Evolutionary conservation across 2,888 invertebrate genomes (phyloP).

Genomic region (Azorinus chamasolen): DNA sequence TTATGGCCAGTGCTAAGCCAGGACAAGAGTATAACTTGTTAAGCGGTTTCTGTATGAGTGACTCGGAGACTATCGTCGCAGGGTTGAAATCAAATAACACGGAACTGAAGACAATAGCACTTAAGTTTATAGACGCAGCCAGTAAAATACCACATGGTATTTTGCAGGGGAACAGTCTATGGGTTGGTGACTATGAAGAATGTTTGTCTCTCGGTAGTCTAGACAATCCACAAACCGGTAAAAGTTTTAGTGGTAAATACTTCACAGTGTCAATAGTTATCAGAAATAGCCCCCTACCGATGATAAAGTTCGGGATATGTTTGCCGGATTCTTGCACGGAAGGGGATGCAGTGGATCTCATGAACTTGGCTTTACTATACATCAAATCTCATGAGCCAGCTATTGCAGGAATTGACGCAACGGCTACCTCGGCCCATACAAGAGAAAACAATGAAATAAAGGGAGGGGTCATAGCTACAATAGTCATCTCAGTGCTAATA

Average conservation of each 20-base stretch:
- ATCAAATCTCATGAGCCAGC: neutral
- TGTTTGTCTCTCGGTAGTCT: conserved; percentile 20
- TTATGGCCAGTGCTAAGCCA: no score
- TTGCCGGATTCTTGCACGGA: conserved; percentile 44
- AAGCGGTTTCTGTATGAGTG: conserved; percentile 30
- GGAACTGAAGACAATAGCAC: conserved; percentile 7
- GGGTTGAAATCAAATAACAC: conserved; percentile 5
- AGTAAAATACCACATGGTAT: conserved; percentile 39
- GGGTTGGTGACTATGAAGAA: conserved; percentile 48
- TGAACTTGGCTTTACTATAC: neutral
- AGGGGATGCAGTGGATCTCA: conserved; percentile 13
- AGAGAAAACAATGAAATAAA: neutral
- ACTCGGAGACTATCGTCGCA: conserved; percentile 26
- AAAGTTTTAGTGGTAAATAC: conserved; percentile 37
- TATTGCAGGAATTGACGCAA: neutral
- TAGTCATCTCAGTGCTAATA: neutral
- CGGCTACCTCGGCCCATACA: neutral
- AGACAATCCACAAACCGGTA: conserved; percentile 14
- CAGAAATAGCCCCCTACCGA: neutral
- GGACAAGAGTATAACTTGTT: no score
- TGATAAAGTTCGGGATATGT: conserved; percentile 35
- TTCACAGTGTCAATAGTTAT: conserved; percentile 16
- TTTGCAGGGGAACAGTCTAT: conserved; percentile 26
- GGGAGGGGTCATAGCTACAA: neutral
- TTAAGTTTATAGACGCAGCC: conserved; percentile 37